Conservation (phyloP, 2,113 vertebrate species). For the Callaeas wilsoni region DNA sequence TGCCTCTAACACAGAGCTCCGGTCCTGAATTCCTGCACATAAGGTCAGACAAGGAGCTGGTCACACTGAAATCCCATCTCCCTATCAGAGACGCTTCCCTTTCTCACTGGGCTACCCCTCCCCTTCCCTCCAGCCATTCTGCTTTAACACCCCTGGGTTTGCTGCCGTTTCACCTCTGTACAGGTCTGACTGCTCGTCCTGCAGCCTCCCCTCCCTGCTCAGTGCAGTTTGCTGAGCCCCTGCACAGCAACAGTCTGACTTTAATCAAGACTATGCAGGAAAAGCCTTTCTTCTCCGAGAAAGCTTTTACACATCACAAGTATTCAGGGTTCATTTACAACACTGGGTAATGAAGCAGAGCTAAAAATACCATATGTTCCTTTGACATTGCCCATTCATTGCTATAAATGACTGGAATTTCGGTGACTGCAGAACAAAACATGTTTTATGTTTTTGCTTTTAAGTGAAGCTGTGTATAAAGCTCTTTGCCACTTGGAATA, state of each 20-base stretch:
- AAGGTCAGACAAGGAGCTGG: neutral
- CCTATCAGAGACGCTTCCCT: neutral
- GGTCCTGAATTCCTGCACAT: neutral
- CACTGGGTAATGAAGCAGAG: slow-evolving; percentile 44
- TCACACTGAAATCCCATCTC: neutral
- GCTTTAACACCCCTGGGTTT: neutral
- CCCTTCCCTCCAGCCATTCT: neutral
- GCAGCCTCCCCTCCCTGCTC: neutral
- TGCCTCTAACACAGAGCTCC: neutral
- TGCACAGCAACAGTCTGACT: neutral
- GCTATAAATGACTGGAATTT: slow-evolving; percentile 32
- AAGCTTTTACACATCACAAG: slow-evolving; percentile 19
- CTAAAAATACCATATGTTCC: slow-evolving; percentile 49
- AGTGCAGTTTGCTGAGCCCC: neutral
- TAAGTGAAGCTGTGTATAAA: slow-evolving; percentile 16
- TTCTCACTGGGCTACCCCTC: neutral
- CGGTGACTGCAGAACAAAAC: slow-evolving; percentile 20
- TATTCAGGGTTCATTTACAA: slow-evolving; percentile 1
- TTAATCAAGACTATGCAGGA: neutral
- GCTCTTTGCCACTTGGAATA: slow-evolving; percentile 14
- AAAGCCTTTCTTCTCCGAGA: neutral
- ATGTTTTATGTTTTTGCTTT: slow-evolving; percentile 43
- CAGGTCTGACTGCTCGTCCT: neutral
- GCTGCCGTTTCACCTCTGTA: neutral
- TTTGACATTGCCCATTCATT: slow-evolving; percentile 55